Evolutionary conservation across 2,797 vertebrate species (phyloP).

Genomic region (Melanotaenia boesemani): DNA sequence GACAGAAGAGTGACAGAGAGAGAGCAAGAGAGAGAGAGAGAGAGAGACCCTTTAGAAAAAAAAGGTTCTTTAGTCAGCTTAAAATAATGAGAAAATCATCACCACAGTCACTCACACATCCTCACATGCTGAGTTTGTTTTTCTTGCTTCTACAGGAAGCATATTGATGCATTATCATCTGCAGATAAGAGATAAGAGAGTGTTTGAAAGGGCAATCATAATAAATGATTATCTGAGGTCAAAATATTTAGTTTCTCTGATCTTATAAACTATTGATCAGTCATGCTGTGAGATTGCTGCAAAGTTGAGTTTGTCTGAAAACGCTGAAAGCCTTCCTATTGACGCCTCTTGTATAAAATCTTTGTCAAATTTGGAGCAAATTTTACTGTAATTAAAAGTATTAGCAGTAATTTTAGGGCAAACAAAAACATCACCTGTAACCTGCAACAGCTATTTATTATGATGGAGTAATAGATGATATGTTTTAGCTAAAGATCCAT

Average conservation of each 20-base stretch:
- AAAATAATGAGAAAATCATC: conserved; percentile 53
- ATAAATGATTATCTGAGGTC: background rate
- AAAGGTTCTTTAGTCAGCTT: conserved; percentile 43
- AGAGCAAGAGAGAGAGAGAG: no score
- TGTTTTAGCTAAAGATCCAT: background rate
- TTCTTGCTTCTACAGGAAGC: conserved; percentile 2
- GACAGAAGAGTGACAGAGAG: conserved; percentile 39
- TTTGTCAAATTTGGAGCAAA: conserved; percentile 3
- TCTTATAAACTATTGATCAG: conserved; percentile 8
- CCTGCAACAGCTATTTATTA: conserved; percentile 10
- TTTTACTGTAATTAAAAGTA: conserved; percentile 23
- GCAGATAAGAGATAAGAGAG: background rate
- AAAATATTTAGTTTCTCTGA: conserved; percentile 1
- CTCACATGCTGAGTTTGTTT: conserved; percentile 8
- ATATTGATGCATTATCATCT: background rate
- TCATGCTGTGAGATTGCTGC: background rate
- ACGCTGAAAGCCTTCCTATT: conserved; percentile 27
- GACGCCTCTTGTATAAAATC: conserved; percentile 16
- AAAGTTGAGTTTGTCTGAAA: conserved; percentile 19
- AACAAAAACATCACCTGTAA: conserved; percentile 21
- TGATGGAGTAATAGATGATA: background rate
- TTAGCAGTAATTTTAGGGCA: conserved; percentile 28
- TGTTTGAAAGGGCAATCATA: conserved; percentile 1
- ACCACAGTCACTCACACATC: conserved; percentile 23
- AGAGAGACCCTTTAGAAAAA: conserved; percentile 9